Base-by-base conservation (phyloP, 2,888 invertebrate species). In the Halictus quadricinctus region DNA sequence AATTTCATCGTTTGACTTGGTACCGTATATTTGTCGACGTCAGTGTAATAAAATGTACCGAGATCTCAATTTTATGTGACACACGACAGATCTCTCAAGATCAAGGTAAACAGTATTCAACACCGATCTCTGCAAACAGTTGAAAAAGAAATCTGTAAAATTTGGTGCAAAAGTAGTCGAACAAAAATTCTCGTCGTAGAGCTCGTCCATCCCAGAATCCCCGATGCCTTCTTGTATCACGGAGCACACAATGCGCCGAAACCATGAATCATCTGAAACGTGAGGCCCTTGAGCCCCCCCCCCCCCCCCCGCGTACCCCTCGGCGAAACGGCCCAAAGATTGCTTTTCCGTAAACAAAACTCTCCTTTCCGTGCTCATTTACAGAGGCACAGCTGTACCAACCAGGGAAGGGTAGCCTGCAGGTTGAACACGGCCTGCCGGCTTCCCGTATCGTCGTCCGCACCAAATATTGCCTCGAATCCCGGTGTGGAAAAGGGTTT, bases 381-480 rank as follows among this genome's bases (percentile, higher is more conserved):
- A 50, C 58, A 76, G 29, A 46, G 29, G 43, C 21, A 72, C 80
- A 85, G 80, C 80, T 78, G 83, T 76, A 60, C 58, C 72, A 73
- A 78, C 7, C 41, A 15, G 54, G 5, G 36, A 86, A 76, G 60
- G 76, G 48, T 58, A 80, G 76, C 36, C 76, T 36, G 78, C 87
- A 86, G 87, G 86, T 87, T 83, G 86, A 60, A 79, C 76, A 50
- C 25, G 25, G 36, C 48, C 72, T 64, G 15, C 58, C 41, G 69
- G 64, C 58, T 75, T 54, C 54, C 29, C 36, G 76, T 54, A 76
- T 76, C 64, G 73, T 69, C 74, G 69, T 72, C 48, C 46, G 36
- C 72, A 41, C 72, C 64, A 70, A 86, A 87, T 79, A 86, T 79
- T 74, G 78, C 78, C 75, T 46, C 46, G 78, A 76, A 54, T 81